A percentile compares a stretch with the other conserved stretches of the same genome.
phyloP scores from a whole-genome alignment of 2,888 invertebrate genomes.

The Dasypolia templi region DNA sequence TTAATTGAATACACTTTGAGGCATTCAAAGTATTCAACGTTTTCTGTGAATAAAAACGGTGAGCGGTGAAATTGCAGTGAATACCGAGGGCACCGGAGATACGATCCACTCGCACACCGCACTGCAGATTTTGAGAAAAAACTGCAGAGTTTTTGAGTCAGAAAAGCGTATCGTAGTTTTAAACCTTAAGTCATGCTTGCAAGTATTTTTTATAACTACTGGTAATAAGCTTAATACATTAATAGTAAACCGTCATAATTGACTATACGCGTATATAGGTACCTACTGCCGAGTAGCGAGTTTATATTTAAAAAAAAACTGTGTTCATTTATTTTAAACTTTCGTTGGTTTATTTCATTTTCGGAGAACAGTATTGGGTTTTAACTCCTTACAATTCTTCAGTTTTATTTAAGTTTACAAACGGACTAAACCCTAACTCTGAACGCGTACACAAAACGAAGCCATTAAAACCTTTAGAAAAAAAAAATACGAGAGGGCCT shows the following conservation, averaged over 20 bases:
- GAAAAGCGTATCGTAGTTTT: neutral
- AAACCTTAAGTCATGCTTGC: neutral
- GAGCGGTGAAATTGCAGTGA: conserved; percentile 41
- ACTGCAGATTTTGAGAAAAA: conserved; percentile 54
- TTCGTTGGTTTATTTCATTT: neutral
- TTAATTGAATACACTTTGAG: conserved; percentile 65
- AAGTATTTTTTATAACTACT: neutral
- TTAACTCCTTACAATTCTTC: neutral
- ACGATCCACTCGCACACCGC: conserved; percentile 40
- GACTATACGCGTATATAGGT: neutral
- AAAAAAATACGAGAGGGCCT: conserved; percentile 36
- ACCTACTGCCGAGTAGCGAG: neutral
- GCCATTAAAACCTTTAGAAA: conserved; percentile 12
- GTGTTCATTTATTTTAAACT: conserved; percentile 1
- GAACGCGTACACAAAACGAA: conserved; percentile 35
- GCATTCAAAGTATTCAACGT: conserved; percentile 62
- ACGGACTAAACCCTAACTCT: conserved; percentile 25
- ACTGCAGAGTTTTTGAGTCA: conserved; percentile 5
- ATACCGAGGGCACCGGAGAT: conserved; percentile 41
- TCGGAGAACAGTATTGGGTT: neutral
- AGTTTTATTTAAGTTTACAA: conserved; percentile 41
- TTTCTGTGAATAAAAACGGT: conserved; percentile 52
- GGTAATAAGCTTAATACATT: neutral
- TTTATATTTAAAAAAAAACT: neutral
- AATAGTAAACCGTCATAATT: neutral